Base-by-base conservation (phyloP, 1,140 invertebrate species). In the Macrotrachela quadricornifera region DNA sequence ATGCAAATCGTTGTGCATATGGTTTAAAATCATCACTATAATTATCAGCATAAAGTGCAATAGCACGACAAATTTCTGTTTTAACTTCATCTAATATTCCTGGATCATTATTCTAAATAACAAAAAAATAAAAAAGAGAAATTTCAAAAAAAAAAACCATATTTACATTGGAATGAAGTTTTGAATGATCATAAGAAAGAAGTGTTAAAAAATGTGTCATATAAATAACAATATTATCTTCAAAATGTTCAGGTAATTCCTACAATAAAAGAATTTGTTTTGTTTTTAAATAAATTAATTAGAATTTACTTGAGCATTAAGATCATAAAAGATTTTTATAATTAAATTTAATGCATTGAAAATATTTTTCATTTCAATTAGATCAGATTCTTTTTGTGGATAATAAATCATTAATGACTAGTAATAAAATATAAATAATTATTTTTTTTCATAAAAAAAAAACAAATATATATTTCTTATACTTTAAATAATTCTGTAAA, bases 191-290 rank as follows among this genome's bases (percentile, higher is more conserved):
- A 73, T 71, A 58, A 37, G 76, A 79, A 11, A 96, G 70, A 10
- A 96, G 73, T 44, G 75, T 76, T 37, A 85, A 76, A 59, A 95
- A 87, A 64, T 85, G 78, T 0, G 74, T 74, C 87, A 96, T 92
- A 91, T 91, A 97, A 13, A 75, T 75, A 48, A 74, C 71, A 80
- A 96, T 92, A 63, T 94, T 88, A 63, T 97, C 91, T 70, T 96
- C 90, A 73, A 96, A 96, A 73, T 85, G 91, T 72, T 96, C 90
- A 0, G 91, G 90, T 57, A 97, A 71, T 73, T 97, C 91, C 76
- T 82, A 57, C 1, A 62, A 65, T 49, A 56, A 56, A 46, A 51
- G 52, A 53, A 53, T 11, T 38, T 48, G 13, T 50, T 57, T 46
- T 18, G 37, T 45, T 40, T 43, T 37, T 12, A 16, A 49, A 51